Conservation (phyloP, 2,888 invertebrate genomes). For the Drosophila borborema region DNA sequence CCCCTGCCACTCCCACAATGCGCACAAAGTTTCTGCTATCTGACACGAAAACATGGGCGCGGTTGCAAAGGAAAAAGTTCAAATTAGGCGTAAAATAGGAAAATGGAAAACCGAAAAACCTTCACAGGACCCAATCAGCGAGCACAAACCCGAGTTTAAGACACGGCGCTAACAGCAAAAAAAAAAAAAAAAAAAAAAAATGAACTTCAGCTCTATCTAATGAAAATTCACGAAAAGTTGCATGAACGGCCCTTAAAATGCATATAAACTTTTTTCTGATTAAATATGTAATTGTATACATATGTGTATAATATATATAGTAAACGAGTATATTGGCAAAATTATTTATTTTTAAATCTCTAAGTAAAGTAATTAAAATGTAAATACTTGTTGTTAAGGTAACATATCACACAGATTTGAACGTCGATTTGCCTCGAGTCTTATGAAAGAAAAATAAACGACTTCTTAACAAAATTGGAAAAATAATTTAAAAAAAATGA, state of each 20-base stretch:
- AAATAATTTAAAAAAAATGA: no score
- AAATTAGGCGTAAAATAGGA: conserved; percentile 57
- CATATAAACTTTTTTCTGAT: conserved; percentile 6
- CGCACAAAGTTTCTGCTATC: conserved; percentile 35
- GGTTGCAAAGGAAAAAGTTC: conserved; percentile 31
- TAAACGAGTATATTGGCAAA: background rate
- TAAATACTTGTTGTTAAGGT: background rate
- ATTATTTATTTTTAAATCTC: conserved; percentile 8
- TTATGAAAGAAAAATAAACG: background rate
- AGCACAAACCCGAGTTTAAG: background rate
- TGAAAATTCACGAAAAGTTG: conserved; percentile 24
- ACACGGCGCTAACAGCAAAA: background rate
- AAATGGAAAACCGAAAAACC: conserved; percentile 8
- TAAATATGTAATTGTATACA: background rate
- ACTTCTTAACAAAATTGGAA: no score
- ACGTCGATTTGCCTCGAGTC: background rate
- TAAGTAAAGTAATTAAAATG: conserved; percentile 4
- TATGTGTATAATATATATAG: background rate
- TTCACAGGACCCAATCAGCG: conserved; percentile 6
- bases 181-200: background rate
- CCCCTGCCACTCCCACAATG: background rate
- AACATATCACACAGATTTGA: background rate
- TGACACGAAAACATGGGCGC: conserved; percentile 11
- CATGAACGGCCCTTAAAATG: conserved; percentile 27
- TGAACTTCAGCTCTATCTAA: conserved; percentile 9